Evolutionary conservation across 2,113 vertebrate species (phyloP), one percentile per base, ranked within the genome.

Genomic region (Ptychochromis oligacanthus): DNA sequence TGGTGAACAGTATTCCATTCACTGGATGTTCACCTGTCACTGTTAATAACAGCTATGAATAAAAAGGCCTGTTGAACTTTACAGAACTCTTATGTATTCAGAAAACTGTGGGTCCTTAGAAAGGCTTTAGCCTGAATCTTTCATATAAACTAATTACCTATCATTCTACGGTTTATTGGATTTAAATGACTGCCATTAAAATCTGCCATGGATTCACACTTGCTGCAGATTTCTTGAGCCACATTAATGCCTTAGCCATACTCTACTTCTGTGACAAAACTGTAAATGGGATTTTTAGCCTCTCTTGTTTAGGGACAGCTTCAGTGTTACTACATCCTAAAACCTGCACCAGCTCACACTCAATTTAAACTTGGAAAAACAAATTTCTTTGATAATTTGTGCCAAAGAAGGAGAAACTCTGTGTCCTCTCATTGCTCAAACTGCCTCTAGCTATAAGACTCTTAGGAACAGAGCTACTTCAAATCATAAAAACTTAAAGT

Each of bases 151-250:
- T 77, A 81, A 86, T 90, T 58, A 70, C 56, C 5, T 74, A 59
- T 79, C 38, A 52, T 17, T 55, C 18, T 4, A 7, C n/a, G 54
- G 70, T 82, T 77, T 80, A 80, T 84, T 84, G 64, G 81, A 57
- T 84, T 79, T 78, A 86, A 89, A 89, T 62, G 82, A 87, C 61
- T 75, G 34, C 77, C 79, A 65, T 85, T 86, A 77, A 85, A 75
- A 87, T 14, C 70, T 77, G 57, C 75, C 54, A 52, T n/a, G 40
- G 61, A 55, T 4, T 5, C 64, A 80, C 70, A 82, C 79, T 70
- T 82, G 26, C 70, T 38, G 11, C 52, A 74, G 60, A 46, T 67
- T 77, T 74, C 52, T 72, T 28, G 31, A 24, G 38, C 46, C 36
- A 36, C 49, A 54, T 84, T 61, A 57, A 61, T 6, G 61, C 54